Percentiles rank a stretch among this genome's conserved stretches.
Evolutionary conservation across 2,888 invertebrate genomes (phyloP).

Genomic region (Pachymerium ferrugineum): DNA sequence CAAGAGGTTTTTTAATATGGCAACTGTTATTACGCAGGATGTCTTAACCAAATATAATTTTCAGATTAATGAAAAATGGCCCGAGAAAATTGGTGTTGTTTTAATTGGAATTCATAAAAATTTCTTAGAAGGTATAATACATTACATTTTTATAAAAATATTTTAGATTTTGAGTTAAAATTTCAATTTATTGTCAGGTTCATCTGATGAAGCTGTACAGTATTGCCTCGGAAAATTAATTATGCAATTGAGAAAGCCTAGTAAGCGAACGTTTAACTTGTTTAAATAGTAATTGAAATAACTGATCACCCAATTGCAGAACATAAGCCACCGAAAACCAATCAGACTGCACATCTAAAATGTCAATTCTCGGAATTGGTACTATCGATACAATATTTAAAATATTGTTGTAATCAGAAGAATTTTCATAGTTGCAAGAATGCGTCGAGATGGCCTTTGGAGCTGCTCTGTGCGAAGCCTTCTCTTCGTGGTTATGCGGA

Average conservation of each 20-base stretch:
- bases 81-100: background rate
- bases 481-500: background rate
- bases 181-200: background rate
- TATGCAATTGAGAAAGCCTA: background rate
- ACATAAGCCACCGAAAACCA: background rate
- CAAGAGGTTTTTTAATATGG: background rate
- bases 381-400: background rate
- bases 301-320: too few species aligned
- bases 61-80: background rate
- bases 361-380: background rate
- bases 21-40: background rate
- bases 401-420: background rate
- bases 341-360: background rate
- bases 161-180: background rate
- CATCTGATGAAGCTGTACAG: background rate
- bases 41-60: background rate
- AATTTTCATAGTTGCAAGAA: background rate
- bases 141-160: background rate
- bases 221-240: background rate
- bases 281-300: too few species aligned
- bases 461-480: background rate
- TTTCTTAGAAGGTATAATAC: background rate
- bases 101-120: background rate
- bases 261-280: background rate
- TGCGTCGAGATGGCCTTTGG: background rate